Percentiles rank a stretch among this genome's conserved stretches.
These are phyloP conservation scores for Sardinella longiceps DNA, from an alignment of 2,797 vertebrate genomes.

Conservation along the genomic window DNA sequence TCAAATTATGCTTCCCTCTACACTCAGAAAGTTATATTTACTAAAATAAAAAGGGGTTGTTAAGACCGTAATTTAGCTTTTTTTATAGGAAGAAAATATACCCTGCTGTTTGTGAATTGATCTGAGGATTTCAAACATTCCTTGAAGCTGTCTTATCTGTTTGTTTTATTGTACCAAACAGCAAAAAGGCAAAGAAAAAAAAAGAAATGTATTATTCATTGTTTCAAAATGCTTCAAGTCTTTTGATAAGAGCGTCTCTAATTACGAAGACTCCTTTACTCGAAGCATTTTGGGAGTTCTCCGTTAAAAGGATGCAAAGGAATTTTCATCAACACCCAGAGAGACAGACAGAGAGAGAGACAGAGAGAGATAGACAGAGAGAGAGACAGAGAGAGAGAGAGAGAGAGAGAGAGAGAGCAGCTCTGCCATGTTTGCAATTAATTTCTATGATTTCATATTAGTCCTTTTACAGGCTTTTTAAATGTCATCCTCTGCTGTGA, in stretches of 20 bases:
- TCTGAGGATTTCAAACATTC: conserved; percentile 48
- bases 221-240: conserved; percentile 51
- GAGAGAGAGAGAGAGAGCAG: conserved; percentile 50
- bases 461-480: conserved; percentile 72
- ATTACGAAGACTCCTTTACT: conserved; percentile 60
- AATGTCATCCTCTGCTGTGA: conserved; percentile 72
- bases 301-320: conserved; percentile 60
- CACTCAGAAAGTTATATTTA: conserved; percentile 24
- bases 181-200: conserved; percentile 39
- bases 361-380: conserved; percentile 39
- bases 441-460: conserved; percentile 72
- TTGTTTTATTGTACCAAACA: conserved; percentile 47
- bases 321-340: conserved; percentile 62
- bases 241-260: conserved; percentile 60
- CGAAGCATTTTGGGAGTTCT: conserved; percentile 58
- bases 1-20: conserved; percentile 35
- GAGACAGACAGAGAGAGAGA: conserved; percentile 52
- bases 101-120: conserved; percentile 35
- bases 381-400: not conserved
- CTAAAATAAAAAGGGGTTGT: conserved; percentile 32
- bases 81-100: conserved; percentile 40
- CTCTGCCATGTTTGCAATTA: conserved; percentile 64
- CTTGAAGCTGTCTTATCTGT: conserved; percentile 42
- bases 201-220: conserved; percentile 52
- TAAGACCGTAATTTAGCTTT: conserved; percentile 39